Evolutionary conservation across 2,888 invertebrate species (phyloP), one percentile per base, ranked within the genome.

Genomic region (Drosophila stalkeri): DNA sequence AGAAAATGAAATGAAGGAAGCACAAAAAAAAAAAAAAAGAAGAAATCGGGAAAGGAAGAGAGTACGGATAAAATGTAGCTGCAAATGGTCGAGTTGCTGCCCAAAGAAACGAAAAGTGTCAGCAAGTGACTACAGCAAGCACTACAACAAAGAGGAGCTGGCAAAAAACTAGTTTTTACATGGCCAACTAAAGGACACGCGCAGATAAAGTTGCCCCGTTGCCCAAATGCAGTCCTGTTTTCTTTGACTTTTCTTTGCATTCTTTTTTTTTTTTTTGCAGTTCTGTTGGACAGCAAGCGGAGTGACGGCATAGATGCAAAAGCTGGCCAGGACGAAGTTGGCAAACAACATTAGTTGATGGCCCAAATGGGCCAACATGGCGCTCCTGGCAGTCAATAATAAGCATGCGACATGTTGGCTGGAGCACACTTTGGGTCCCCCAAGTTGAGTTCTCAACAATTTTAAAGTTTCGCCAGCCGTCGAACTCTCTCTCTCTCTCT

Each of bases 341-440:
- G 80, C 85, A 87, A 89, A 89, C 89, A 86, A 87, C 87, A 89
- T 86, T 89, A 89, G 87, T 87, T 87, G 89, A 89, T 87, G 87
- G 89, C 85, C 87, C 80, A 86, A 81, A 89, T 81, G 85, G 89
- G 89, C 81, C 86, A 74, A 79, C 82, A 87, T 84, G 84, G 72
- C 84, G 84, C 87, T 87, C 55, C 69, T 87, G 87, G 87, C 87
- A 86, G 89, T 89, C 89, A 85, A 89, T 89, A 89, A 89, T 89
- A 89, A 87, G 88, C 81, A 89, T 89, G 83, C 90, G 90, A 87
- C 86, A 86, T 86, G 86, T 86, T 89, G 86, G 82, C 82, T 77
- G 75, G 77, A 82, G 82, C 71, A 79, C 84, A 79, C 81, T 81
- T 77, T 75, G 56, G 65, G 68, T 73, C 68, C 69, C 69, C 69